A percentile compares a stretch with the other conserved stretches of the same genome.
Conservation (phyloP, 92 coral and sea anemone species). For the Porites cylindrica region DNA sequence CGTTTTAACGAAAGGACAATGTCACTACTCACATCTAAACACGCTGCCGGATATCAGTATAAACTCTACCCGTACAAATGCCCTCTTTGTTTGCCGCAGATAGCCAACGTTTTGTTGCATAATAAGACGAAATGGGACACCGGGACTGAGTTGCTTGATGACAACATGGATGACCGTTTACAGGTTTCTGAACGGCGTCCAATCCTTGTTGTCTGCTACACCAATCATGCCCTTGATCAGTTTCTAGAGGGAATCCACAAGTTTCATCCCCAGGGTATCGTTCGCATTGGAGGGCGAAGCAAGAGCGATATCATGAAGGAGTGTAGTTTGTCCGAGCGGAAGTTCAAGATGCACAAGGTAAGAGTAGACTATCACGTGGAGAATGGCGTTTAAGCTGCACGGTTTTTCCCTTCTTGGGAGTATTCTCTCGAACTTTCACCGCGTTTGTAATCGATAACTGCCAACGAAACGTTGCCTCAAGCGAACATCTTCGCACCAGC, state of each 20-base stretch:
- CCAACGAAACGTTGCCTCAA: too few relatives aligned
- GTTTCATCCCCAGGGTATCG: conserved; percentile 85
- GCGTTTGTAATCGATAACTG: too few relatives aligned
- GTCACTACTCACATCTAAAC: too few relatives aligned
- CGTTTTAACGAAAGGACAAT: too few relatives aligned
- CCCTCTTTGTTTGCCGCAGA: conserved; percentile 44
- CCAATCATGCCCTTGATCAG: conserved; percentile 97
- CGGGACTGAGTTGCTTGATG: conserved; percentile 37
- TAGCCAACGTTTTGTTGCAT: conserved; percentile 85
- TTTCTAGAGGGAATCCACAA: conserved; percentile 90
- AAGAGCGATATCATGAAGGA: conserved; percentile 75
- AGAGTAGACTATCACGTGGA: background rate
- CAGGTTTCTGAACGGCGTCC: conserved; percentile 43
- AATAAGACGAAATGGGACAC: conserved; percentile 81
- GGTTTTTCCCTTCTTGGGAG: background rate
- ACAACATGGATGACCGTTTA: background rate
- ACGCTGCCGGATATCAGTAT: too few relatives aligned
- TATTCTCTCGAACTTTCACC: background rate
- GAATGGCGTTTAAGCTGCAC: background rate
- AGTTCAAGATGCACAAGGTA: conserved; percentile 66
- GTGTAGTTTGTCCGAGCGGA: conserved; percentile 71
- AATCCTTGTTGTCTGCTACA: conserved; percentile 91
- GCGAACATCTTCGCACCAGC: too few relatives aligned
- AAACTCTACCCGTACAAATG: too few relatives aligned
- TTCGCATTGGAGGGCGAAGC: conserved; percentile 94